phyloP scores from a whole-genome alignment of 1,140 invertebrate genomes.

The Micrasema longulum region DNA sequence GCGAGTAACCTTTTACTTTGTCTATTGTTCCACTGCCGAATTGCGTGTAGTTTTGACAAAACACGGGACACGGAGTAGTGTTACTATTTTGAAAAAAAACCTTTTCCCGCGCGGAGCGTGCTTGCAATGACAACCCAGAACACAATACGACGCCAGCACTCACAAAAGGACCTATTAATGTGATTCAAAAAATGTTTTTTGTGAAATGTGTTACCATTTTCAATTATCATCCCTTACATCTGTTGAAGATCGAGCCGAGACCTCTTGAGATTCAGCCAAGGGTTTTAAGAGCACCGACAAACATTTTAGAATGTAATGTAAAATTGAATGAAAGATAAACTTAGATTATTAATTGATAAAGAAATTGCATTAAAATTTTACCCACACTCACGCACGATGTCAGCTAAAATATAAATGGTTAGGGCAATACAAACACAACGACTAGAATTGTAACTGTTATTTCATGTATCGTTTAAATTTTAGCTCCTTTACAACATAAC shows the following conservation, averaged over 20 bases:
- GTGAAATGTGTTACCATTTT: constrained; percentile 1
- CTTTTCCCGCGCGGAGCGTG: constrained; percentile 42
- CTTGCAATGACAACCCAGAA: constrained; percentile 37
- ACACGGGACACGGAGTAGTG: constrained; percentile 44
- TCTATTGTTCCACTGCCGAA: constrained; percentile 44
- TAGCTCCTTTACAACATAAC: too few relatives aligned
- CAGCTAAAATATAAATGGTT: too few relatives aligned
- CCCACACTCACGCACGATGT: too few relatives aligned
- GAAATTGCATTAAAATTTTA: too few relatives aligned
- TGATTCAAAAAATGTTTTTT: constrained; percentile 36
- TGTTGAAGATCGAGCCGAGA: not conserved
- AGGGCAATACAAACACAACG: too few relatives aligned
- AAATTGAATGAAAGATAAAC: too few relatives aligned
- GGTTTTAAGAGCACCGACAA: not conserved
- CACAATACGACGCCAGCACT: constrained; percentile 3
- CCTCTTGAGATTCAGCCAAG: not conserved
- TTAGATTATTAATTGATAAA: too few relatives aligned
- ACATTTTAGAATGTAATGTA: too few relatives aligned
- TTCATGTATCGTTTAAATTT: too few relatives aligned
- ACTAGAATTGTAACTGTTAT: too few relatives aligned
- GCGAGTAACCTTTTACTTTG: constrained; percentile 45
- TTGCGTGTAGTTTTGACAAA: constrained; percentile 54
- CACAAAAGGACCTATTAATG: constrained; percentile 48
- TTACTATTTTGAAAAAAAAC: constrained; percentile 29
- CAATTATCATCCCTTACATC: constrained; percentile 17